Conservation (phyloP, 1,140 invertebrate genomes). For the Phocides pigmalion region DNA sequence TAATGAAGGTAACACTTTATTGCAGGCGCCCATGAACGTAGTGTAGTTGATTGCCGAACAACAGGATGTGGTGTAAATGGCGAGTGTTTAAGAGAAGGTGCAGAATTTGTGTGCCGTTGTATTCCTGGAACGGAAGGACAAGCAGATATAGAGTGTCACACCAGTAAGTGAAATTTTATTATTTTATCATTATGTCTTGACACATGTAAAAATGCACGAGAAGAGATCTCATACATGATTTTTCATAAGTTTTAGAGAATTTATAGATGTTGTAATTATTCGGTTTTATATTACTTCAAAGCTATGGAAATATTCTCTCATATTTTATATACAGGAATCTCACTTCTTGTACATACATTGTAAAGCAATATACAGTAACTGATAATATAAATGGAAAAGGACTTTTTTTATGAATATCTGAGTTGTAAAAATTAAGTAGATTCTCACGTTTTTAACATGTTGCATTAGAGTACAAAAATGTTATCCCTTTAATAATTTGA, state of each 20-base stretch:
- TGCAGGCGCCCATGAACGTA: conserved; percentile 86
- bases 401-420: background rate
- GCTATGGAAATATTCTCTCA: conserved; percentile 23
- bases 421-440: conserved; percentile 25
- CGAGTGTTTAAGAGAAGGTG: conserved; percentile 90
- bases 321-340: conserved; percentile 36
- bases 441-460: conserved; percentile 26
- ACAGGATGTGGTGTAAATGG: conserved; percentile 92
- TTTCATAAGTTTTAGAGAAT: conserved; percentile 7
- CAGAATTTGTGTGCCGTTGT: conserved; percentile 92
- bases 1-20: conserved; percentile 18
- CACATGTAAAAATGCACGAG: conserved; percentile 81
- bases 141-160: conserved; percentile 89
- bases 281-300: background rate
- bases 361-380: conserved; percentile 29
- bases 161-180: conserved; percentile 87
- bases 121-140: conserved; percentile 89
- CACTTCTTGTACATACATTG: conserved; percentile 31
- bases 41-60: conserved; percentile 90
- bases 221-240: conserved; percentile 17
- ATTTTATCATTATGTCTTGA: conserved; percentile 41
- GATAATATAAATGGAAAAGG: conserved; percentile 24
- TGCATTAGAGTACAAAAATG: conserved; percentile 55
- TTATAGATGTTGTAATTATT: too few species aligned
- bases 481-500: conserved; percentile 40